A percentile compares a stretch with the other conserved stretches of the same genome.
Conservation (phyloP, 2,797 vertebrate species). For the Falco novaeseelandiae region DNA sequence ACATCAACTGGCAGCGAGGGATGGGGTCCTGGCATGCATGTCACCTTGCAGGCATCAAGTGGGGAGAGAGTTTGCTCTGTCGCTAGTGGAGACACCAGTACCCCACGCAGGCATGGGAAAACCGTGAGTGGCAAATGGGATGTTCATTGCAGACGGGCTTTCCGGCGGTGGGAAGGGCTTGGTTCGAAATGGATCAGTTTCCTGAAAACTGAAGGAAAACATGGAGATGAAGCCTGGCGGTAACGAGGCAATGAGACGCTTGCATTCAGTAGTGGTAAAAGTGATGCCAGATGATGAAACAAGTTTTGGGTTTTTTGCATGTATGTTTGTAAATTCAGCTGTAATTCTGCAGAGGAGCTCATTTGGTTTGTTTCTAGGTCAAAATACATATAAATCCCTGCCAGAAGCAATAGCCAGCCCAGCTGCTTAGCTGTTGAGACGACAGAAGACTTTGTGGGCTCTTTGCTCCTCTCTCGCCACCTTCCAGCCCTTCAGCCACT, state of each 20-base stretch:
- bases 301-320: not conserved
- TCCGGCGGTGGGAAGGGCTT: not conserved
- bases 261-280: not conserved
- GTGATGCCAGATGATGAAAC: not conserved
- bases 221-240: not conserved
- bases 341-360: not conserved
- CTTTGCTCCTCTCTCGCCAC: not conserved
- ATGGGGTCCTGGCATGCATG: not conserved
- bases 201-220: not conserved
- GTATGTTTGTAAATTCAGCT: accelerated
- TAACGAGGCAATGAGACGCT: not conserved
- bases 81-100: not conserved
- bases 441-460: not conserved
- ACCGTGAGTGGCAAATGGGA: not conserved
- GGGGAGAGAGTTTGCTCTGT: not conserved
- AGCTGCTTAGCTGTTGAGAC: not conserved
- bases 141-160: not conserved
- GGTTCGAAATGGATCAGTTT: not conserved
- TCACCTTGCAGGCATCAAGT: accelerated
- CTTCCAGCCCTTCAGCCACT: not conserved
- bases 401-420: not conserved
- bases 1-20: not conserved
- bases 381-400: not conserved
- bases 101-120: accelerated
- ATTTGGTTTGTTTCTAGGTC: not conserved